These are phyloP conservation scores for Cryptomyrus ogoouensis DNA, from an alignment of 2,113 vertebrate genomes.

Conservation along the genomic window DNA sequence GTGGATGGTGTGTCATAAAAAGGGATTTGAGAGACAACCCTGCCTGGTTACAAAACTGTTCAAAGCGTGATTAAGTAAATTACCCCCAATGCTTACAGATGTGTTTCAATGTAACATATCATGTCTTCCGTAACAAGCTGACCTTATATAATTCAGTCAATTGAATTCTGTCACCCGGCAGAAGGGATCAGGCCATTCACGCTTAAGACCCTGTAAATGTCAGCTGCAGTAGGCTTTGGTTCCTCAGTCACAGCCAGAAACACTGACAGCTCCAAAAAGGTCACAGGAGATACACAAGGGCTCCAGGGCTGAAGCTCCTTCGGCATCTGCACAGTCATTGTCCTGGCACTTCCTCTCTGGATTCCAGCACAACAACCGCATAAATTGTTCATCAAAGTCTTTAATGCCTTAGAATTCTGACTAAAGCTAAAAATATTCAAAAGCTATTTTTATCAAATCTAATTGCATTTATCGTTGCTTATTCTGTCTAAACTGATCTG, in stretches of 20 bases:
- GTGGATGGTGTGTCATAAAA: not conserved
- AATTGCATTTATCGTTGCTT: not conserved
- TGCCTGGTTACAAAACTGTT: not conserved
- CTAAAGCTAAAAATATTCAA: not conserved
- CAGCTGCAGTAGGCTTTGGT: not conserved
- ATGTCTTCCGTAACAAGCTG: not conserved
- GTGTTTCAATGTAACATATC: not conserved
- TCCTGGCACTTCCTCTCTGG: not conserved
- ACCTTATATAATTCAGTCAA: not conserved
- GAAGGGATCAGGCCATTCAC: not conserved
- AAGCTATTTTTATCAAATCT: not conserved
- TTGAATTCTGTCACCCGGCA: not conserved
- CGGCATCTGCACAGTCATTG: not conserved
- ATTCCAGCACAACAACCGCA: not conserved
- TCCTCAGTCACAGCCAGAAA: not conserved
- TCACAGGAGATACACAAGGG: not conserved
- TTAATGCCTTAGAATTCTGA: not conserved
- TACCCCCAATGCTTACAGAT: not conserved
- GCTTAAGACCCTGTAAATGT: not conserved
- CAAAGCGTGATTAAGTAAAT: not conserved
- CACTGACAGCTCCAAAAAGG: not conserved
- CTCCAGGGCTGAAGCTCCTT: not conserved
- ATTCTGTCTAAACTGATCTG: not conserved
- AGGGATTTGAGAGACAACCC: not conserved
- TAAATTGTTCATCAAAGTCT: not conserved